Evolutionary conservation across 2,888 invertebrate genomes (phyloP).

Genomic region (Eumerus sabulonum): DNA sequence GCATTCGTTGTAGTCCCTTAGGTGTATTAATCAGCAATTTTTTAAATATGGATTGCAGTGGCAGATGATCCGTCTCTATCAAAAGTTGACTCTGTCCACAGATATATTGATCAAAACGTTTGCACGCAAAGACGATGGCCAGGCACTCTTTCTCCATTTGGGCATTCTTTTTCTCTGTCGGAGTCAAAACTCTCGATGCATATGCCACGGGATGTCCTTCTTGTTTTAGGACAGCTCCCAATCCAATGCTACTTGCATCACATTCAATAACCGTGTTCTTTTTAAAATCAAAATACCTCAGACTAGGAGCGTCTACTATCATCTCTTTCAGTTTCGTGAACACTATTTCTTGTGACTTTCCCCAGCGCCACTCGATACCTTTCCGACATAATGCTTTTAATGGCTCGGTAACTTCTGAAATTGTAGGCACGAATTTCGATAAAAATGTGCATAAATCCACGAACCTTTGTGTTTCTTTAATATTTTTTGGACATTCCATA

Average conservation of each 20-base stretch:
- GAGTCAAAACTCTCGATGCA: slow-evolving; percentile 3
- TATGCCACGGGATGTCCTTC: slow-evolving; percentile 2
- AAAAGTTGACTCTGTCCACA: slow-evolving; percentile 1
- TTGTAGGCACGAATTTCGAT: slow-evolving; percentile 5
- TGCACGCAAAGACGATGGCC: slow-evolving; percentile 6
- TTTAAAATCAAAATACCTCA: slow-evolving; percentile 15
- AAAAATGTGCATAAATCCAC: slow-evolving; percentile 19
- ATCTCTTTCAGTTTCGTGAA: slow-evolving; percentile 2
- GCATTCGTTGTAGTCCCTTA: slow-evolving; percentile 5
- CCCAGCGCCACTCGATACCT: slow-evolving; percentile 6
- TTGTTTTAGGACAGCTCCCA: slow-evolving; percentile 6
- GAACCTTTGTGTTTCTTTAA: slow-evolving; percentile 18
- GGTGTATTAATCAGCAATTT: slow-evolving; percentile 12
- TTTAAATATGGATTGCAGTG: slow-evolving; percentile 13
- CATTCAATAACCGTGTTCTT: slow-evolving; percentile 12
- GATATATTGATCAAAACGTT: slow-evolving; percentile 21
- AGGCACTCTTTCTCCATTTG: slow-evolving; percentile 17
- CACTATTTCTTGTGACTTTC: slow-evolving; percentile 8
- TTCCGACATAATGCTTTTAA: slow-evolving; percentile 10
- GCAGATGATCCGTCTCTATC: slow-evolving; percentile 3
- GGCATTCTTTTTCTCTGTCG: not conserved
- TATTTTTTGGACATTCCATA: slow-evolving; percentile 5
- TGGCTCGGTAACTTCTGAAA: slow-evolving; percentile 8
- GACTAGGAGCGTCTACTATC: not conserved
- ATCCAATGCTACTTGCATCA: slow-evolving; percentile 16